Evolutionary conservation across 2,888 invertebrate species (phyloP), one percentile per base, ranked within the genome.

Genomic region (Agelastica alni): DNA sequence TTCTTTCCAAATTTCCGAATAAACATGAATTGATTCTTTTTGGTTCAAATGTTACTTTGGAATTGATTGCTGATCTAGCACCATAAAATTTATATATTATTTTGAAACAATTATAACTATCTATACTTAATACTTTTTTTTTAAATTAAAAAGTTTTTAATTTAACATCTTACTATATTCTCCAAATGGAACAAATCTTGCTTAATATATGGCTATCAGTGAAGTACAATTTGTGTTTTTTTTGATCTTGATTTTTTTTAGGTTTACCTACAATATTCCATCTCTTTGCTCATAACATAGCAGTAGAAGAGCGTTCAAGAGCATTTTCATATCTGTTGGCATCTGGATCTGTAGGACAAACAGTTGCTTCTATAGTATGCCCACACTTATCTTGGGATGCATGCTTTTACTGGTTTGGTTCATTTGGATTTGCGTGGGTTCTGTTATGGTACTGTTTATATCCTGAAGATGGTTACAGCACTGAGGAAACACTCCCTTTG

Each of bases 231-330:
- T 44, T n/a, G 12, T n/a, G 5, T n/a, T n/a, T n/a, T n/a, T n/a
- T 31, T 6, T 9, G 42, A 32, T 18, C 26, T 30, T 51, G 9
- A 41, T 61, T 41, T 53, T 57, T 73, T 77, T 4, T 68, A 86
- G 88, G 88, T 59, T 76, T 89, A 49, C 89, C 88, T 10, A 88
- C 88, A 48, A 86, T 88, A 65, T 89, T 87, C 75, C 87, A 88
- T 69, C 81, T 89, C 61, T 88, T 88, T 76, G 85, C 88, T 32
- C 85, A 87, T 69, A 83, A 81, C 64, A 83, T 89, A 62, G 86
- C 87, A 12, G 82, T 85, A 10, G 87, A 88, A 68, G 87, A 88
- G 70, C 77, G 88, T 56, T 87, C 87, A 2, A 74, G 87, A 56
- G 87, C 88, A 1, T 88, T 89, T 74, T 85, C 87, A 9, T 89